Conservation (phyloP, 1,140 invertebrate species). For the Euura saliciscinereae region DNA sequence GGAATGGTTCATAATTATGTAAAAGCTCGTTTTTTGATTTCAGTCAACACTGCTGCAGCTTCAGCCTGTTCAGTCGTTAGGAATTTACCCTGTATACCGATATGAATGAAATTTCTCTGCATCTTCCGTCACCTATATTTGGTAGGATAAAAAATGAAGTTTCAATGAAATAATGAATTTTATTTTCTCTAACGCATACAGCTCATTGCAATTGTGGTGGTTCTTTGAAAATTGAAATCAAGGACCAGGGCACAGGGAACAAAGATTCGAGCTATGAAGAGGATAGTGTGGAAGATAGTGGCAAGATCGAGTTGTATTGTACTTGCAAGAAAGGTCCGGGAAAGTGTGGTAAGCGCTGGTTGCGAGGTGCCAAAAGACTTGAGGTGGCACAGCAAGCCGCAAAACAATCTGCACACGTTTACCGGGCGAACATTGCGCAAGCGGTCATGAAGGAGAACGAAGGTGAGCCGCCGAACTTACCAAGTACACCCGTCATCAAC, state of each 20-base stretch:
- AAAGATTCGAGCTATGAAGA: too few species aligned
- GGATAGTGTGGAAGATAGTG: too few species aligned
- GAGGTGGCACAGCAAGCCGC: not conserved
- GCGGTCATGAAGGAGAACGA: slow-evolving; percentile 3
- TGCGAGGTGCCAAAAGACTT: slow-evolving; percentile 8
- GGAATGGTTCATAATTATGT: not conserved
- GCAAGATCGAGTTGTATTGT: not conserved
- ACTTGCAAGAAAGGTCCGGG: not conserved
- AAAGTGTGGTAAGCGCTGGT: slow-evolving; percentile 2
- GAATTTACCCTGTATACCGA: too few species aligned
- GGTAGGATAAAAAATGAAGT: not conserved
- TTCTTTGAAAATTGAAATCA: not conserved
- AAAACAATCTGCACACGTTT: slow-evolving; percentile 11
- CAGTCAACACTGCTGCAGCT: not conserved
- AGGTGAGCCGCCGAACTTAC: slow-evolving; percentile 12
- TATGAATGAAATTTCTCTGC: not conserved
- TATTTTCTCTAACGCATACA: not conserved
- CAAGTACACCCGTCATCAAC: not conserved
- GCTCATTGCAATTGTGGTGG: not conserved
- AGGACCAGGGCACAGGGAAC: not conserved
- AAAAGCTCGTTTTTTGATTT: not conserved
- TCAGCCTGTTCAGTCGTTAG: not conserved
- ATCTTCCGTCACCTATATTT: not conserved
- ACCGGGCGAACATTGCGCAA: slow-evolving; percentile 3
- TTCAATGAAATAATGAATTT: not conserved